Conservation (phyloP, 2,113 vertebrate species). For the Paramormyrops kingsleyae region DNA sequence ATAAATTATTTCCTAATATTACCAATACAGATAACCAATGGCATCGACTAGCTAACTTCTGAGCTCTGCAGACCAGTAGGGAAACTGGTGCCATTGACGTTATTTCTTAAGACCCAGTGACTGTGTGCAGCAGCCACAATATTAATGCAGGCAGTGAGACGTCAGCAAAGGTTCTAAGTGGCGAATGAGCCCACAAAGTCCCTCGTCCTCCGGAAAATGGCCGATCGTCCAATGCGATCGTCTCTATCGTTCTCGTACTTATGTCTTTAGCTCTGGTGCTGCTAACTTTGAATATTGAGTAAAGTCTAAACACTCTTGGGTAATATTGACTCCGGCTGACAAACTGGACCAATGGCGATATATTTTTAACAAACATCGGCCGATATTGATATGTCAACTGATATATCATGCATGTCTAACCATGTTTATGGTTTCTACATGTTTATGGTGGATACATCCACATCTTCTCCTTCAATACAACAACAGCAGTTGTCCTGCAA, state of each 20-base stretch:
- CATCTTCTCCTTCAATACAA: neutral
- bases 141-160: neutral
- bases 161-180: neutral
- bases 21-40: neutral
- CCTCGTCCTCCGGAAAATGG: neutral
- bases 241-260: neutral
- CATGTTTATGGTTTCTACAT: neutral
- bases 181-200: neutral
- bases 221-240: neutral
- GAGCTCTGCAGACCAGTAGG: neutral
- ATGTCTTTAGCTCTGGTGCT: neutral
- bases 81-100: neutral
- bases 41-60: neutral
- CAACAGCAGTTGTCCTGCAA: neutral
- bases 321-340: neutral
- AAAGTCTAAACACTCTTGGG: neutral
- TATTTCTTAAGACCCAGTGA: neutral
- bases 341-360: neutral
- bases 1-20: neutral
- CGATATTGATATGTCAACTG: neutral
- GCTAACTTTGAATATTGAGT: neutral
- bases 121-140: neutral
- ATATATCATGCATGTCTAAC: neutral
- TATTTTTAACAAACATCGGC: neutral
- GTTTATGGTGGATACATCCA: neutral